Evolutionary conservation across 2,888 invertebrate genomes (phyloP).

Genomic region (Trichogramma evanescens): DNA sequence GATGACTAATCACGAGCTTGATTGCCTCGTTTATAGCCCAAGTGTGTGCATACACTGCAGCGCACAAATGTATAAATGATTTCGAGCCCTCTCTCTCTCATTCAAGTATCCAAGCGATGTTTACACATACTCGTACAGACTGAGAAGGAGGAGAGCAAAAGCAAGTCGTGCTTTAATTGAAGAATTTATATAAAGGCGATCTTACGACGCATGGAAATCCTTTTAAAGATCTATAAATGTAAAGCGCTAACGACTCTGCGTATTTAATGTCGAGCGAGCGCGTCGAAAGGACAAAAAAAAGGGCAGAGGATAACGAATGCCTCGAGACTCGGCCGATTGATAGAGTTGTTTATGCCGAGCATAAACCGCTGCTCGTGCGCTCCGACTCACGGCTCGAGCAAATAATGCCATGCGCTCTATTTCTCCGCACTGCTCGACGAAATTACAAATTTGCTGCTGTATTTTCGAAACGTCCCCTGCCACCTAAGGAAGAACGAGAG

Average conservation of each 20-base stretch:
- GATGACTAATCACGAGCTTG: not conserved
- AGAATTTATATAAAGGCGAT: constrained; percentile 9
- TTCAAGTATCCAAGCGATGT: constrained; percentile 10
- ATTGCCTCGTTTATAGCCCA: too few relatives aligned
- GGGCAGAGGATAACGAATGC: not conserved
- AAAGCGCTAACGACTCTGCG: not conserved
- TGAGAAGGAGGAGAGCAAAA: too few relatives aligned
- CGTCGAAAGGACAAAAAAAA: not conserved
- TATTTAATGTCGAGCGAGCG: not conserved
- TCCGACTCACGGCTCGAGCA: too few relatives aligned
- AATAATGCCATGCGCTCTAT: too few relatives aligned
- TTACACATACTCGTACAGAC: not conserved
- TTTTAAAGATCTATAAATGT: constrained; percentile 13
- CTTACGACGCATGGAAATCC: constrained; percentile 8
- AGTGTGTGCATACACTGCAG: too few relatives aligned
- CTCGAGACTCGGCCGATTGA: not conserved
- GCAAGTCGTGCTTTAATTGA: constrained; percentile 2
- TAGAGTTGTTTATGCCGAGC: not conserved
- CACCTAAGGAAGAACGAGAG: too few relatives aligned
- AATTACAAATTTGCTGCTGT: too few relatives aligned
- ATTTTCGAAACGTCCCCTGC: too few relatives aligned
- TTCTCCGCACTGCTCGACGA: too few relatives aligned
- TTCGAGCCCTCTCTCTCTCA: not conserved
- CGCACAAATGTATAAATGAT: too few relatives aligned
- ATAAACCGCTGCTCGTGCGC: too few relatives aligned